These are phyloP conservation scores for Pseudomyrmex gracilis DNA, from an alignment of 1,140 invertebrate species.

Conservation along the genomic window DNA sequence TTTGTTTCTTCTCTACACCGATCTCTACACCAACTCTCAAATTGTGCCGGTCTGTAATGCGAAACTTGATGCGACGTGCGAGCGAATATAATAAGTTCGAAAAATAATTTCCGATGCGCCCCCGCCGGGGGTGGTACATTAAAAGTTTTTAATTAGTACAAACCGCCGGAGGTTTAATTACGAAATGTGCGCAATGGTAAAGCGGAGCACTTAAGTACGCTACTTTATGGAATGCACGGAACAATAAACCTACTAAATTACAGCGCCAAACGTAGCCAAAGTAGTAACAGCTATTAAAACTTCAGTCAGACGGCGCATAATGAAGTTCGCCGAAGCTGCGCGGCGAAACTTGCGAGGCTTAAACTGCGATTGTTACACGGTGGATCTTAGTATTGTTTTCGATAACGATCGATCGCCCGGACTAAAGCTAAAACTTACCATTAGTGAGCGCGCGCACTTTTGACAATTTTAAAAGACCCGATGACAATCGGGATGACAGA, in stretches of 20 bases:
- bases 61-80: conserved; percentile 28
- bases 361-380: conserved; percentile 34
- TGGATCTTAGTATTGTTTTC: conserved; percentile 34
- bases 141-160: conserved; percentile 61
- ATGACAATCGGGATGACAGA: conserved; percentile 10
- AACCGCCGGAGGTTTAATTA: conserved; percentile 56
- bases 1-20: background rate
- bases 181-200: conserved; percentile 53
- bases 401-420: conserved; percentile 19
- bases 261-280: conserved; percentile 54
- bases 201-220: conserved; percentile 48
- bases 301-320: conserved; percentile 51
- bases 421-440: background rate
- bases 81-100: conserved; percentile 39
- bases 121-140: conserved; percentile 20
- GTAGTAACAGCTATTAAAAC: conserved; percentile 62
- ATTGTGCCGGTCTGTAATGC: no score
- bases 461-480: background rate
- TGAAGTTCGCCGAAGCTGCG: conserved; percentile 44
- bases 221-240: conserved; percentile 55
- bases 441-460: background rate
- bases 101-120: conserved; percentile 50
- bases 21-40: no score
- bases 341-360: conserved; percentile 46
- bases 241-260: conserved; percentile 62